phyloP scores from a whole-genome alignment of 1,140 invertebrate genomes.

The Trachymyrmex cornetzi region DNA sequence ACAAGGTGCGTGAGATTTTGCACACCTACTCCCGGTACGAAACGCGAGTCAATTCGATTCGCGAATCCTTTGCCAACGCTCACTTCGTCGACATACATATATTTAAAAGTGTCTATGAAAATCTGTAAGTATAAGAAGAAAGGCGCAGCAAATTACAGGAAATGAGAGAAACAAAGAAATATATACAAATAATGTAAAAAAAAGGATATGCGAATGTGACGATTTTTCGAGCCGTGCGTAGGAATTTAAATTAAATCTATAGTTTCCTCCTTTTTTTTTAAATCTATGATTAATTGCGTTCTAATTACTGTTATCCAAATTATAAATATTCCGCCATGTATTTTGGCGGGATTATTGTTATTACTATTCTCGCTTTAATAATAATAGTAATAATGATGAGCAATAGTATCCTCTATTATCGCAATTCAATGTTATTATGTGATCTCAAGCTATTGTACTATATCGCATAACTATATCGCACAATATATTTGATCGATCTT shows the following conservation, averaged over 20 bases:
- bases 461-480: slow-evolving; percentile 47
- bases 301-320: not conserved
- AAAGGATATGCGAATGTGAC: slow-evolving; percentile 17
- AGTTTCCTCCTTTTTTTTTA: not conserved
- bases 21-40: slow-evolving; percentile 85
- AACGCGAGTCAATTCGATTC: slow-evolving; percentile 86
- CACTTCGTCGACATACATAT: slow-evolving; percentile 21
- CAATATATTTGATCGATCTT: slow-evolving; percentile 38
- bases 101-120: slow-evolving; percentile 26
- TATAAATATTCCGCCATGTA: not conserved
- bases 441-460: slow-evolving; percentile 31
- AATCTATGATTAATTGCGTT: not conserved
- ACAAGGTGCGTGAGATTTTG: slow-evolving; percentile 76
- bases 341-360: not conserved
- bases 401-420: slow-evolving; percentile 20
- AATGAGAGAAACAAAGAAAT: not conserved
- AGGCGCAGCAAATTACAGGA: not conserved
- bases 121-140: not conserved
- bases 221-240: slow-evolving; percentile 51
- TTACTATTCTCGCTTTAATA: slow-evolving; percentile 10
- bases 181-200: slow-evolving; percentile 25
- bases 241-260: slow-evolving; percentile 4
- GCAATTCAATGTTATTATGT: slow-evolving; percentile 8
- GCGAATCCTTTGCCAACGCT: slow-evolving; percentile 72
- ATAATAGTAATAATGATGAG: slow-evolving; percentile 21